Evolutionary conservation across 1,140 invertebrate species (phyloP), one percentile per base, ranked within the genome.

Genomic region (Andrena cerasifolii): DNA sequence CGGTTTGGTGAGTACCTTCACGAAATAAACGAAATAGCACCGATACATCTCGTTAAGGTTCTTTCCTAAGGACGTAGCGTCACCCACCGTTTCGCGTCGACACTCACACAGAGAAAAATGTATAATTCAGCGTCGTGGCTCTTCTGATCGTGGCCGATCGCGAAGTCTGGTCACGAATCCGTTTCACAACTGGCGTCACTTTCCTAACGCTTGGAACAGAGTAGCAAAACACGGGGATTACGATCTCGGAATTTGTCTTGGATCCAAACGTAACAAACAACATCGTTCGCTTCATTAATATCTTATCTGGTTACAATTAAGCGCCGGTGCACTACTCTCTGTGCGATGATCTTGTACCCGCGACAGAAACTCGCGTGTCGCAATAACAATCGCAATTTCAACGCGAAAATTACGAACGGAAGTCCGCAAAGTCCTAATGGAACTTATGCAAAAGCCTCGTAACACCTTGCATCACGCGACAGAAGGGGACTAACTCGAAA

Each of bases 1-100:
- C 26, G 8, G 51, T 67, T 66, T 45, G 68, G 82, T 83, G 80
- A 83, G 82, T 83, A 83, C 63, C 26, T 51, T 56, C n/a, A 45
- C 49, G 56, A 45, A 77, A 77, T 77, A 45, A 71, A 76, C 49
- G 53, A 67, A 76, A 76, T 58, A 68, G 24, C 74, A 77, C 56
- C 66, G 74, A 77, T 77, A 77, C 74, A 71, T 77, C 74, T 77
- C 66, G 65, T 71, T 70, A 71, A 70, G 16, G 66, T 49, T 28
- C 21, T 24, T 56, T 26, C 54, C 45, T 43, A 31, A 67, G 49
- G 56, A 43, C 26, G 21, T 68, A 45, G 33, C 54, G 66, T 59
- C 63, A 45, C 45, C 53, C 40, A 45, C 4, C 14, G n/a, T 21
- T 67, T 40, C 47, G 63, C 63, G 33, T 47, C 43, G 54, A 31